These are phyloP conservation scores for Tympanoctomys barrerae DNA, from an alignment of 2,797 vertebrate genomes.

Conservation along the genomic window DNA sequence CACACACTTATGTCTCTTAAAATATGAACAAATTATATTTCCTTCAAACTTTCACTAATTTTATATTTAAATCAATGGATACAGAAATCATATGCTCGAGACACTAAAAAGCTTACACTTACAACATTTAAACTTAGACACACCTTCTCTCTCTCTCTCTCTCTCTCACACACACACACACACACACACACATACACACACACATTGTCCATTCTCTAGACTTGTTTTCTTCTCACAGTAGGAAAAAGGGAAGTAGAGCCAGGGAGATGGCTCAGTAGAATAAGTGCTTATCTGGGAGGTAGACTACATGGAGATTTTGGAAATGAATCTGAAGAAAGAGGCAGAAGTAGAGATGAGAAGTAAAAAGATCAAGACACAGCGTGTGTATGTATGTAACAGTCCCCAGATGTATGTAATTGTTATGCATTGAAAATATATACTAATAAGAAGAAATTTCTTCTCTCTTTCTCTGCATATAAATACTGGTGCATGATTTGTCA, in stretches of 20 bases:
- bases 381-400: neutral
- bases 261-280: too few relatives aligned
- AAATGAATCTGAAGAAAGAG: neutral
- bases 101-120: constrained; percentile 56
- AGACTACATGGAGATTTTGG: neutral
- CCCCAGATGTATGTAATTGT: neutral
- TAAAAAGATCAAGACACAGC: neutral
- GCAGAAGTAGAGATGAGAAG: neutral
- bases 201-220: neutral
- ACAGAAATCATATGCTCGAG: neutral
- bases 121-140: neutral
- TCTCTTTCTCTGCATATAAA: neutral
- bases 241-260: neutral
- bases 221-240: neutral
- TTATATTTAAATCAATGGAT: neutral
- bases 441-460: neutral
- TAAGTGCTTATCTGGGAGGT: too few relatives aligned
- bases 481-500: neutral
- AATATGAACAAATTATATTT: constrained; percentile 35
- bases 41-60: constrained; percentile 38
- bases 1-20: neutral
- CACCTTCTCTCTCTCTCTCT: too few relatives aligned
- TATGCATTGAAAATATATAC: neutral
- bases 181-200: too few relatives aligned
- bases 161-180: too few relatives aligned